Conservation (phyloP, 1,140 invertebrate genomes). For the Lithobius niger region DNA sequence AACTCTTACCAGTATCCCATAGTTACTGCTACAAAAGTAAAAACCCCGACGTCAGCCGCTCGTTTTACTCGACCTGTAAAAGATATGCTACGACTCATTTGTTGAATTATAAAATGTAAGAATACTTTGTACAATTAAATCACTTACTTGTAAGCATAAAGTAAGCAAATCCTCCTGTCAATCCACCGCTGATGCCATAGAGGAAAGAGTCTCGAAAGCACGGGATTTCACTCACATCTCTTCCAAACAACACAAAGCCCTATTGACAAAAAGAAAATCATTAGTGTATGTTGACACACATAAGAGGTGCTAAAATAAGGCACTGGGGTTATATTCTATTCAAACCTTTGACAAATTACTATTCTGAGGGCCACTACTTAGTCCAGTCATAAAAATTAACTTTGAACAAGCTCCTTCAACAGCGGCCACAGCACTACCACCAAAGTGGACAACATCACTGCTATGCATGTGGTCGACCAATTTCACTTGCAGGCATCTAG, state of each 20-base stretch:
- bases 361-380: too few species aligned
- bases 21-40: not conserved
- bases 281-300: too few species aligned
- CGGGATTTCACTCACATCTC: constrained; percentile 45
- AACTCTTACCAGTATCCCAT: not conserved
- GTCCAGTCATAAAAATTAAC: too few species aligned
- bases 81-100: not conserved
- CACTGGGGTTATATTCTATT: too few species aligned
- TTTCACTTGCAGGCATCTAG: too few species aligned
- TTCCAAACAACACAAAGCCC: constrained; percentile 35
- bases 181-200: constrained; percentile 42
- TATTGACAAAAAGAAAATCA: not conserved
- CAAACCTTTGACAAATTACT: too few species aligned
- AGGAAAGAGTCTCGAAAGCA: constrained; percentile 48
- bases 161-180: constrained; percentile 37
- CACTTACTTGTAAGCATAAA: constrained; percentile 45
- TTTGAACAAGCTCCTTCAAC: too few species aligned
- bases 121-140: not conserved
- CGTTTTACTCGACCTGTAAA: not conserved
- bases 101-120: not conserved
- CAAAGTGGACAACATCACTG: too few species aligned
- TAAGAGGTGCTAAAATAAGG: too few species aligned
- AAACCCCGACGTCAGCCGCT: not conserved
- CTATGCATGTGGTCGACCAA: too few species aligned
- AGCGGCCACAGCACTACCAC: too few species aligned